Evolutionary conservation across 2,888 invertebrate species (phyloP).

Genomic region (Chirona hameri): DNA sequence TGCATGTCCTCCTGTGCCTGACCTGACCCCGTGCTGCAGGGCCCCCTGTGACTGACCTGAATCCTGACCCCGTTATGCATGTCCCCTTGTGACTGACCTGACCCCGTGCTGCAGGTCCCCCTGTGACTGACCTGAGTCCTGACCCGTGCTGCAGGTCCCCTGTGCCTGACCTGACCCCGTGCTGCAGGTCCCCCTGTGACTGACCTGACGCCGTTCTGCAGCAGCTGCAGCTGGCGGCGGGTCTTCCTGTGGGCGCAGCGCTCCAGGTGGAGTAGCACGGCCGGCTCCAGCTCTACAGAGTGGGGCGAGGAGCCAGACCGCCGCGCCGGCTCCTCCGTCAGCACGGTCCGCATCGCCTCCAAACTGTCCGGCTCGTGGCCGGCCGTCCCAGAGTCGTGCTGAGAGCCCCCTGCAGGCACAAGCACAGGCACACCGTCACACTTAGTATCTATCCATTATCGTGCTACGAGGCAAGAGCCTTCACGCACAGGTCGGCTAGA

Average conservation of each 20-base stretch:
- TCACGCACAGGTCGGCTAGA: no score
- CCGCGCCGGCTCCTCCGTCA: slow-evolving; percentile 39
- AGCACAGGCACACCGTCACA: slow-evolving; percentile 36
- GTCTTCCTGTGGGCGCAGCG: not conserved
- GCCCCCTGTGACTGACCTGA: no score
- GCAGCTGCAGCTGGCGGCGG: not conserved
- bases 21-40: no score
- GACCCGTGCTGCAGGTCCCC: not conserved
- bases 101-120: no score
- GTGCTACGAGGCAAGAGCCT: no score
- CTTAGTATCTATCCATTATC: slow-evolving; percentile 3
- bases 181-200: not conserved
- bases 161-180: not conserved
- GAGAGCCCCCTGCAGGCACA: slow-evolving; percentile 33
- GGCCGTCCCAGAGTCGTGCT: slow-evolving; percentile 39
- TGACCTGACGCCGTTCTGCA: not conserved
- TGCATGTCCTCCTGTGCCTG: not conserved
- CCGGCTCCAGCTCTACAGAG: slow-evolving; percentile 41
- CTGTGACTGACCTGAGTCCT: no score
- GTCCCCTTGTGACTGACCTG: no score
- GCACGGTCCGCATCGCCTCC: slow-evolving; percentile 44
- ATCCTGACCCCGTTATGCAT: not conserved
- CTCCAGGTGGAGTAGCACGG: slow-evolving; percentile 44
- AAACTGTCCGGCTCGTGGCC: slow-evolving; percentile 43
- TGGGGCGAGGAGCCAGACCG: slow-evolving; percentile 9